Percentiles rank a stretch among this genome's conserved stretches.
phyloP scores from a whole-genome alignment of 2,113 vertebrate genomes.

The Brachyhypopomus gauderio region DNA sequence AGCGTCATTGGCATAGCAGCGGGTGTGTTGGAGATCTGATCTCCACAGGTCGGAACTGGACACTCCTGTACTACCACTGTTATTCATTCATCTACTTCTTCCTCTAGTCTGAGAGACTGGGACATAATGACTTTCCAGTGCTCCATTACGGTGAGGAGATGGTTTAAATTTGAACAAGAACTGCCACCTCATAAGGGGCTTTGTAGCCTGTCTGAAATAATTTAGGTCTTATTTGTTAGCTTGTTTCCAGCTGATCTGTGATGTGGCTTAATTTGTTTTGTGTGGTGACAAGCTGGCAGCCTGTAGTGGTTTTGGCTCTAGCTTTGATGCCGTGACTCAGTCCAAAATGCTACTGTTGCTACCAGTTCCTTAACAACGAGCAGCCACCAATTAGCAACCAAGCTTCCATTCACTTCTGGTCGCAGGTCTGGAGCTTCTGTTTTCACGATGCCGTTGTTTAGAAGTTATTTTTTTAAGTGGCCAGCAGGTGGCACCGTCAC shows the following conservation, averaged over 20 bases:
- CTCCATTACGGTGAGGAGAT: background rate
- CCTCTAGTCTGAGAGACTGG: slow-evolving; percentile 1
- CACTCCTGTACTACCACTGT: too few species aligned
- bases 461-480: background rate
- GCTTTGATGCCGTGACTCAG: background rate
- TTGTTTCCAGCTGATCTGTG: too few species aligned
- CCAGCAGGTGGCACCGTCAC: slow-evolving; percentile 69
- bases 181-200: too few species aligned
- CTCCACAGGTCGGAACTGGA: too few species aligned
- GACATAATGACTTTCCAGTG: background rate
- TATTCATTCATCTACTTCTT: too few species aligned
- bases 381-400: background rate
- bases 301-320: background rate
- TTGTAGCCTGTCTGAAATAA: too few species aligned
- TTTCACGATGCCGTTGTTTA: background rate
- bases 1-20: too few species aligned
- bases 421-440: background rate
- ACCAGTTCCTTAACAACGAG: background rate
- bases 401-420: too few species aligned
- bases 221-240: too few species aligned
- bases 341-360: background rate
- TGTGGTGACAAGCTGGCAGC: too few species aligned
- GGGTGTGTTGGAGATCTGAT: too few species aligned
- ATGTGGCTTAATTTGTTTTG: too few species aligned
- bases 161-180: background rate